Evolutionary conservation across 1,140 invertebrate species (phyloP), one percentile per base, ranked within the genome.

Genomic region (Pogonomyrmex barbatus): DNA sequence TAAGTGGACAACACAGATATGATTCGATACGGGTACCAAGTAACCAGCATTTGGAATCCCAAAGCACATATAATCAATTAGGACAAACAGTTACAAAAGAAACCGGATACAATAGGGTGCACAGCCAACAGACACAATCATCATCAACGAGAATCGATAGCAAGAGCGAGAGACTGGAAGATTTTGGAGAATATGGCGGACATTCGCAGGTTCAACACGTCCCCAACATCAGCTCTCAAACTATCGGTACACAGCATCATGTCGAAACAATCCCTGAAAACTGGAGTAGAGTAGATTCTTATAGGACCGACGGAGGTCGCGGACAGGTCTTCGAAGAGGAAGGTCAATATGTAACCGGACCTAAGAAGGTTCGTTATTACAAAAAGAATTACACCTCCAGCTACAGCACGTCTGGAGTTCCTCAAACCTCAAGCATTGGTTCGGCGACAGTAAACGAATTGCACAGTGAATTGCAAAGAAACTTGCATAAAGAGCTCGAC

Each of bases 331-430:
- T 86, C 65, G 88, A 91, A 60, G 91, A 92, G 79, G 84, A 91
- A 52, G 92, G 92, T 47, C 92, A 93, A 81, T 86, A 89, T 12
- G 62, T 88, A 17, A 78, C 88, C n/a, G 92, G 92, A 17, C 87
- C 88, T 8, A 87, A 88, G 9, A 89, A 88, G 17, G 71, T 92
- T 10, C 89, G 83, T 42, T 93, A 93, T 63, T 93, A 91, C 12
- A 89, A 84, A n/a, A 91, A 88, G 75, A 93, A 94, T 77, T 94
- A 92, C 65, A 91, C 92, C 8, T 90, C 92, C 10, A 92, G 79
- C 75, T 93, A 92, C 58, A 88, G 78, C 56, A 85, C 86, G 33
- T 75, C 75, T n/a, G 67, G 77, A 33, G 58, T 56, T 52, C 52
- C 67, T 83, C 77, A 79, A 17, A 54, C 1, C 10, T n/a, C n/a